A percentile compares a stretch with the other conserved stretches of the same genome.
These are phyloP conservation scores for Ctena decussata DNA, from an alignment of 2,888 invertebrate genomes.

Conservation along the genomic window DNA sequence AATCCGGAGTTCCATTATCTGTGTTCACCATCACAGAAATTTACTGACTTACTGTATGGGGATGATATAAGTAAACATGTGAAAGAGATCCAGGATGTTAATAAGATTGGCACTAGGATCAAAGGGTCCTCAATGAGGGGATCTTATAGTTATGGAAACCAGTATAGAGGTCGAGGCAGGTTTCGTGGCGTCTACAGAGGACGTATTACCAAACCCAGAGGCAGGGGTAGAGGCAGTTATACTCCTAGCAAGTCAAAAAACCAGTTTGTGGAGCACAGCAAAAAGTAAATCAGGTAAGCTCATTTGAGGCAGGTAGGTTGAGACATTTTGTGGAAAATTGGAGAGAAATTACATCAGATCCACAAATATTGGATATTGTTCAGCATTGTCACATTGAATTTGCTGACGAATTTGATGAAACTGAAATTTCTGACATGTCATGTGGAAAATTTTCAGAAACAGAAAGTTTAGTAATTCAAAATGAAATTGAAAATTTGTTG, in stretches of 20 bases:
- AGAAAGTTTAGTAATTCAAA: neutral
- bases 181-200: neutral
- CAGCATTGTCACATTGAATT: neutral
- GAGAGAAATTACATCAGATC: neutral
- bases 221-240: no score
- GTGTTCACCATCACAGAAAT: neutral
- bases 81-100: neutral
- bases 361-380: neutral
- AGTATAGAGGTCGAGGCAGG: neutral
- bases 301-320: neutral
- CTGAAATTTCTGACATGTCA: neutral
- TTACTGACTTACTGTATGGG: neutral
- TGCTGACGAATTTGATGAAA: neutral
- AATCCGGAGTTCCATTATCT: neutral
- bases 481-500: neutral
- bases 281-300: neutral
- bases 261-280: neutral
- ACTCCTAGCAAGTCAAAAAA: neutral
- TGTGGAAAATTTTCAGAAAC: neutral
- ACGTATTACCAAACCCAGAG: neutral
- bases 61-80: neutral
- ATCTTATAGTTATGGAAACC: no score
- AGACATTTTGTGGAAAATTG: neutral
- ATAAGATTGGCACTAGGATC: neutral
- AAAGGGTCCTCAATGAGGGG: neutral